Conservation (phyloP, 2,797 vertebrate species). For the Heteromormyrus szaboi region DNA sequence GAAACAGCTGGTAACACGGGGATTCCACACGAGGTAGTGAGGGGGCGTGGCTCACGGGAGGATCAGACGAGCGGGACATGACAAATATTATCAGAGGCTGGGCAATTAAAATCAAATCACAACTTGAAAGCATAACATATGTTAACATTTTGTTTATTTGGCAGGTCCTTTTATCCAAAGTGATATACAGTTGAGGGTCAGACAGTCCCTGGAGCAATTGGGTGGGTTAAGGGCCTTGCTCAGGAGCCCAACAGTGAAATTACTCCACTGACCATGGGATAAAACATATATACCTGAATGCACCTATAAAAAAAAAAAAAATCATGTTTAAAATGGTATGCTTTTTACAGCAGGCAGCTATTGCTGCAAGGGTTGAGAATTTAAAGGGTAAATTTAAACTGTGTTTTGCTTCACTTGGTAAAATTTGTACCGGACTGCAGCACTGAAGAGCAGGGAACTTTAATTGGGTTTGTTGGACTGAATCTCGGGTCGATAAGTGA, state of each 20-base stretch:
- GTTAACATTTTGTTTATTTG: neutral
- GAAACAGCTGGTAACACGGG: no score
- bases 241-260: neutral
- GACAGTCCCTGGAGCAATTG: neutral
- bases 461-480: conserved; percentile 2
- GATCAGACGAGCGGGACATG: no score
- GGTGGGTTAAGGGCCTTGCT: neutral
- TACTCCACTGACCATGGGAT: neutral
- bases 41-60: no score
- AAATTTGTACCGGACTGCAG: neutral
- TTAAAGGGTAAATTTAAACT: neutral
- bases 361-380: neutral
- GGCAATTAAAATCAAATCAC: neutral
- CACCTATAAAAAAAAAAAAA: neutral
- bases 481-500: neutral
- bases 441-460: neutral
- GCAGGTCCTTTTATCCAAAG: neutral
- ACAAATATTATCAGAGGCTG: neutral
- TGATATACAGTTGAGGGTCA: neutral
- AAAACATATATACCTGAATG: neutral
- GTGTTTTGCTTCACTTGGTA: neutral
- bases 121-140: neutral
- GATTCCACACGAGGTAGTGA: no score
- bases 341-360: neutral
- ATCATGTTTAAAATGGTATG: neutral